Conservation (phyloP, 64 coral and sea anemone species). For the Actinia equina region DNA sequence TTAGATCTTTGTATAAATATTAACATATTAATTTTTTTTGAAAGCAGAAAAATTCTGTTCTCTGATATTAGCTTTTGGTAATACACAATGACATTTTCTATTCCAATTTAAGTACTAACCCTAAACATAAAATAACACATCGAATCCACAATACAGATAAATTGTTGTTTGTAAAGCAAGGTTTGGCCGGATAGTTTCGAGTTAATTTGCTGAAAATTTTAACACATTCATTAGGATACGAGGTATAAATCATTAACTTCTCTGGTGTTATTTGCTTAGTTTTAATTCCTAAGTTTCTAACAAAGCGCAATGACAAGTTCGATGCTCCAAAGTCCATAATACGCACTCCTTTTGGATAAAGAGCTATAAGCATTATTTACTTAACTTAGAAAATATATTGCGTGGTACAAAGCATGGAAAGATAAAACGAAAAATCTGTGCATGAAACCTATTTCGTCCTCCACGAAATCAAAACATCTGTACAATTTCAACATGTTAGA, state of each 20-base stretch:
- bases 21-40: not conserved
- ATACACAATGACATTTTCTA: not conserved
- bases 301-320: not conserved
- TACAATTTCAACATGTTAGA: not conserved
- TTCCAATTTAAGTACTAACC: not conserved
- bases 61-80: not conserved
- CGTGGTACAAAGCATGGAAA: not conserved
- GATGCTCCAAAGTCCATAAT: not conserved
- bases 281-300: constrained; percentile 19
- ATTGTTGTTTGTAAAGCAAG: not conserved
- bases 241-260: not conserved
- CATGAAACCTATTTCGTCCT: not conserved
- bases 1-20: not conserved
- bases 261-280: not conserved
- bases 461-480: not conserved
- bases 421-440: constrained; percentile 1
- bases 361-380: not conserved
- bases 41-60: not conserved
- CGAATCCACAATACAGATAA: not conserved
- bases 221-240: not conserved
- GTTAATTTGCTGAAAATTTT: not conserved
- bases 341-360: not conserved
- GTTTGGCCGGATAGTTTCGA: not conserved
- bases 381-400: not conserved
- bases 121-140: not conserved